A percentile compares a stretch with the other conserved stretches of the same genome.
These are phyloP conservation scores for Cyanoliseus patagonus DNA, from an alignment of 2,113 vertebrate genomes.

Conservation along the genomic window DNA sequence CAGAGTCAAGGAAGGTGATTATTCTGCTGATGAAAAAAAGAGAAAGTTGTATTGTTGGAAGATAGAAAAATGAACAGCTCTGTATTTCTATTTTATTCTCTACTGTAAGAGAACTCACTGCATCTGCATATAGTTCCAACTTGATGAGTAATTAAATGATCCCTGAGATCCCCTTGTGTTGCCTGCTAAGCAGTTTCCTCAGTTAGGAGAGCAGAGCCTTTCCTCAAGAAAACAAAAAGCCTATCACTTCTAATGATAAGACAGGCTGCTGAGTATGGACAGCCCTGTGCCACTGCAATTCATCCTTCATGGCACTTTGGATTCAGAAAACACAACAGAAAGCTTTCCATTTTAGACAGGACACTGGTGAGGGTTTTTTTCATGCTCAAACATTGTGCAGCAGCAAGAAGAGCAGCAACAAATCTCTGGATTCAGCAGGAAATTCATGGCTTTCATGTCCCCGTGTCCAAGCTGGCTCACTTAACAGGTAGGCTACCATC, in stretches of 20 bases:
- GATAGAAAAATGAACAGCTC: neutral
- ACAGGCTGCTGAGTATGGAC: neutral
- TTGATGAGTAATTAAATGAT: constrained; percentile 60
- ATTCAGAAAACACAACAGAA: neutral
- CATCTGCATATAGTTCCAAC: constrained; percentile 46
- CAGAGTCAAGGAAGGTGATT: neutral
- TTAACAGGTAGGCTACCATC: neutral
- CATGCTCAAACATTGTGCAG: neutral
- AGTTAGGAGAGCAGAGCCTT: neutral
- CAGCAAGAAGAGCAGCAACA: neutral
- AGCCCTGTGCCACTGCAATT: neutral
- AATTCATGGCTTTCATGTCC: neutral
- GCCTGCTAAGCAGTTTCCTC: constrained; percentile 20
- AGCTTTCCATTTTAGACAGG: neutral
- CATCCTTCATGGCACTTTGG: neutral
- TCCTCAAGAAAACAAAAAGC: neutral
- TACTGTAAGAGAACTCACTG: constrained; percentile 4
- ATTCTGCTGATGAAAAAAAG: neutral
- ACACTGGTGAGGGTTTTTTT: neutral
- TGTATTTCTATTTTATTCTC: constrained; percentile 17
- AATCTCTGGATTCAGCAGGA: neutral
- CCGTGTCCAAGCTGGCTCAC: rapidly evolving
- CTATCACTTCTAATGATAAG: neutral
- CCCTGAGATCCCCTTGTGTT: neutral
- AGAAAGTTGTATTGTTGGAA: neutral